Percentiles rank a stretch among this genome's conserved stretches.
These are phyloP conservation scores for Achroia grisella DNA, from an alignment of 1,140 invertebrate species.

Conservation along the genomic window DNA sequence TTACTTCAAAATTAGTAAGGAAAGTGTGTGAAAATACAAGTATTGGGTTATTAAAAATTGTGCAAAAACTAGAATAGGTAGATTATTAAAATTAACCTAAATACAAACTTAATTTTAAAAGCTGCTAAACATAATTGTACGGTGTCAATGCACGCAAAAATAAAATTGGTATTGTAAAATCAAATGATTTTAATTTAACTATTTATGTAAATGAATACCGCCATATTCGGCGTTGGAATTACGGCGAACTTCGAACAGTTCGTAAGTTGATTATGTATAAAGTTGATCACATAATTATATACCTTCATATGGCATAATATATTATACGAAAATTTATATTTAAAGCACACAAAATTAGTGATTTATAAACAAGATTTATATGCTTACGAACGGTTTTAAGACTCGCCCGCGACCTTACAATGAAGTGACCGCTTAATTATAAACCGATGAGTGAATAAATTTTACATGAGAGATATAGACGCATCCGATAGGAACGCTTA, in stretches of 20 bases:
- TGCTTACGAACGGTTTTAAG: too few relatives aligned
- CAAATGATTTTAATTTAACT: conserved; percentile 21
- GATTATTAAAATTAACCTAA: conserved; percentile 60
- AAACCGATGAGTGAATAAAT: conserved; percentile 6
- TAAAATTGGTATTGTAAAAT: conserved; percentile 13
- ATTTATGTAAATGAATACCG: conserved; percentile 15
- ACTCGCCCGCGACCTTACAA: background rate
- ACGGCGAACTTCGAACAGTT: background rate
- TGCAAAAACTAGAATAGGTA: conserved; percentile 61
- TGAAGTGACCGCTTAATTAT: conserved; percentile 5
- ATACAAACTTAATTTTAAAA: conserved; percentile 53
- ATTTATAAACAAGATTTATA: too few relatives aligned
- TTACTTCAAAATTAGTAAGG: conserved; percentile 29
- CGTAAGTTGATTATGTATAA: background rate
- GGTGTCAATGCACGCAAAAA: conserved; percentile 12
- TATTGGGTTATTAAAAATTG: conserved; percentile 55
- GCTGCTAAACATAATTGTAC: conserved; percentile 58
- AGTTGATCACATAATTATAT: background rate
- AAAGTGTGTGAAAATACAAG: conserved; percentile 38
- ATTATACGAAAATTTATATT: background rate
- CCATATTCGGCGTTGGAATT: background rate
- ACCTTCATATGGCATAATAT: background rate
- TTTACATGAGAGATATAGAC: background rate
- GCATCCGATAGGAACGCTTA: conserved; percentile 25
- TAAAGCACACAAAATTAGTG: too few relatives aligned